These are phyloP conservation scores for Catocala nupta DNA, from an alignment of 2,888 invertebrate genomes.

Conservation along the genomic window DNA sequence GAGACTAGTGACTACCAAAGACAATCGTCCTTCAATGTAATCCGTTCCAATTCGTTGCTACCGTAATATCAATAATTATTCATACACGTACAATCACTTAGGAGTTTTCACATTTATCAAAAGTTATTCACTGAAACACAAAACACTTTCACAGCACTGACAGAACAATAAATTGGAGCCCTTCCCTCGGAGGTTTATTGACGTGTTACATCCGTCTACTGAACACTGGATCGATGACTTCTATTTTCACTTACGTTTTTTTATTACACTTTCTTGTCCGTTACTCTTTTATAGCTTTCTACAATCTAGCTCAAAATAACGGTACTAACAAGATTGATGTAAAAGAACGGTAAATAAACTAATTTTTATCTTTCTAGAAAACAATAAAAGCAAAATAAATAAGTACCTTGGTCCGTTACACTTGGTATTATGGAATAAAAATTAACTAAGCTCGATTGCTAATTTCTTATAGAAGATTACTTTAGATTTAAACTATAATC, in stretches of 20 bases:
- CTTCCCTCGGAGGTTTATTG: slow-evolving; percentile 84
- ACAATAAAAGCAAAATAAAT: slow-evolving; percentile 81
- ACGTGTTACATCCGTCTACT: slow-evolving; percentile 85
- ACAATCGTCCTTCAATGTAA: slow-evolving; percentile 61
- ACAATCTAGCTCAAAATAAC: slow-evolving; percentile 68
- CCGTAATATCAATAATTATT: slow-evolving; percentile 22
- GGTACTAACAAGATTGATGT: slow-evolving; percentile 73
- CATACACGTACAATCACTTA: slow-evolving; percentile 22
- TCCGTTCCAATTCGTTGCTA: slow-evolving; percentile 29
- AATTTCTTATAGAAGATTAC: slow-evolving; percentile 80
- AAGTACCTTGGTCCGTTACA: slow-evolving; percentile 94
- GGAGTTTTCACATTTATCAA: slow-evolving; percentile 49
- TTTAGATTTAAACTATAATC: slow-evolving; percentile 83
- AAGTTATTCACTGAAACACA: slow-evolving; percentile 48
- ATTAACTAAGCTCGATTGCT: slow-evolving; percentile 77
- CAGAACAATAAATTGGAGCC: slow-evolving; percentile 73
- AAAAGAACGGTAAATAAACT: slow-evolving; percentile 83
- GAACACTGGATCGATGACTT: slow-evolving; percentile 80
- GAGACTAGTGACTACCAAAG: slow-evolving; percentile 41
- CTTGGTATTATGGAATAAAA: slow-evolving; percentile 87
- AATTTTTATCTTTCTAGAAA: slow-evolving; percentile 67
- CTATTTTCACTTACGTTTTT: slow-evolving; percentile 55
- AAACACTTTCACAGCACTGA: slow-evolving; percentile 81
- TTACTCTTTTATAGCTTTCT: slow-evolving; percentile 45
- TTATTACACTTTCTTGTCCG: slow-evolving; percentile 48